Percentiles rank a stretch among this genome's conserved stretches.
These are phyloP conservation scores for Leptocoma aspasia DNA, from an alignment of 2,113 vertebrate species.

Conservation along the genomic window DNA sequence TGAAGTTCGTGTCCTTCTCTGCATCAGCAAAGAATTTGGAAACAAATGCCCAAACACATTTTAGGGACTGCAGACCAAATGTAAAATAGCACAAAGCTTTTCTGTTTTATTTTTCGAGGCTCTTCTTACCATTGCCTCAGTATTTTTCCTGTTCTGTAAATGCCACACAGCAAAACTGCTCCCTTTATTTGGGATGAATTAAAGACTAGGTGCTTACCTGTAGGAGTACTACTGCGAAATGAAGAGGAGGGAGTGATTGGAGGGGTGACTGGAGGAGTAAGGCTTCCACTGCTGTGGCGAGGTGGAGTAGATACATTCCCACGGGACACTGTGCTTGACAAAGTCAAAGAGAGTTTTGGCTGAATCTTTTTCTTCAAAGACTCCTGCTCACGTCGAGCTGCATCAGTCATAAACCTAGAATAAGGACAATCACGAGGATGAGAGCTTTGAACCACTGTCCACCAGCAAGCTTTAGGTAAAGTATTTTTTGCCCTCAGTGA, in stretches of 20 bases:
- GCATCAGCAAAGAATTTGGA: neutral
- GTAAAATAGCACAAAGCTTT: neutral
- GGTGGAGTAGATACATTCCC: conserved; percentile 91
- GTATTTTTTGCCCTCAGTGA: neutral
- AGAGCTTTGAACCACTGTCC: neutral
- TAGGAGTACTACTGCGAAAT: conserved; percentile 95
- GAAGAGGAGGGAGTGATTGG: conserved; percentile 98
- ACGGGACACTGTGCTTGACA: conserved; percentile 87
- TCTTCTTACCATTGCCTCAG: neutral
- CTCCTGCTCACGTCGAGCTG: conserved; percentile 93
- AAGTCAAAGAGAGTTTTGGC: conserved; percentile 89
- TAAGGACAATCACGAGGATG: neutral
- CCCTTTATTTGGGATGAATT: neutral
- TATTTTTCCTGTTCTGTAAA: neutral
- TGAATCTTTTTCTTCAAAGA: conserved; percentile 93
- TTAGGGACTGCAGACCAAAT: neutral
- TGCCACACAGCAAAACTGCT: neutral
- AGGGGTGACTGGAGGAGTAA: conserved; percentile 96
- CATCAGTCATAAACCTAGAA: conserved; percentile 96
- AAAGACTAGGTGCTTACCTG: conserved; percentile 76
- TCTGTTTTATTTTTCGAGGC: neutral
- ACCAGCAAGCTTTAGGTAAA: neutral
- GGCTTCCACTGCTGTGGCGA: conserved; percentile 94
- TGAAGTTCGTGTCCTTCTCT: neutral
- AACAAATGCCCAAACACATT: neutral